Conservation (phyloP, 2,888 invertebrate genomes). For the Meganola albula region DNA sequence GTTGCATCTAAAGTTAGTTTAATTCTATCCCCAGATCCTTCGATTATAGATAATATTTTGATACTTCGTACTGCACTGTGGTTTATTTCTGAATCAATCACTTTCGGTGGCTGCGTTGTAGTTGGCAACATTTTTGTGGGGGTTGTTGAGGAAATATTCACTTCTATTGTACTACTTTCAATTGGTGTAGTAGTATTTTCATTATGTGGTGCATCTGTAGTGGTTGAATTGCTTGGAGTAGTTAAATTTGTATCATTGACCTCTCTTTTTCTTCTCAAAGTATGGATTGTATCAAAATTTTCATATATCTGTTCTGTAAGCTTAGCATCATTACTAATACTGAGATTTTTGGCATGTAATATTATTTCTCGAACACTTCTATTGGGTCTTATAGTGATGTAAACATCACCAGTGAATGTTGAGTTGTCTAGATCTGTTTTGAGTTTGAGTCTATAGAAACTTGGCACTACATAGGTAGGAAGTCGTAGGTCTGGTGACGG, state of each 20-base stretch:
- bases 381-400: constrained; percentile 64
- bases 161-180: constrained; percentile 19
- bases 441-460: constrained; percentile 76
- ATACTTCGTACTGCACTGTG: constrained; percentile 57
- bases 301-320: constrained; percentile 69
- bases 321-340: constrained; percentile 49
- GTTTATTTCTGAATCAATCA: constrained; percentile 52
- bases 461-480: constrained; percentile 70
- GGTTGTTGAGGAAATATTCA: constrained; percentile 8
- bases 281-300: constrained; percentile 50
- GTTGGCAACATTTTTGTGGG: constrained; percentile 17
- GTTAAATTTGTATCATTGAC: constrained; percentile 13
- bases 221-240: constrained; percentile 10
- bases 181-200: constrained; percentile 6
- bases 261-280: constrained; percentile 42
- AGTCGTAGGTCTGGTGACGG: constrained; percentile 59
- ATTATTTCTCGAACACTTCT: constrained; percentile 58
- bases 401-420: constrained; percentile 60
- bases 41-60: constrained; percentile 44
- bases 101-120: constrained; percentile 10
- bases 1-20: constrained; percentile 49
- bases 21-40: constrained; percentile 55
- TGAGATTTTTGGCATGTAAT: constrained; percentile 72
- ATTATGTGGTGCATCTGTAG: neutral
- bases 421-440: constrained; percentile 68